phyloP scores from a whole-genome alignment of 2,113 vertebrate species.

The Plecotus auritus region DNA sequence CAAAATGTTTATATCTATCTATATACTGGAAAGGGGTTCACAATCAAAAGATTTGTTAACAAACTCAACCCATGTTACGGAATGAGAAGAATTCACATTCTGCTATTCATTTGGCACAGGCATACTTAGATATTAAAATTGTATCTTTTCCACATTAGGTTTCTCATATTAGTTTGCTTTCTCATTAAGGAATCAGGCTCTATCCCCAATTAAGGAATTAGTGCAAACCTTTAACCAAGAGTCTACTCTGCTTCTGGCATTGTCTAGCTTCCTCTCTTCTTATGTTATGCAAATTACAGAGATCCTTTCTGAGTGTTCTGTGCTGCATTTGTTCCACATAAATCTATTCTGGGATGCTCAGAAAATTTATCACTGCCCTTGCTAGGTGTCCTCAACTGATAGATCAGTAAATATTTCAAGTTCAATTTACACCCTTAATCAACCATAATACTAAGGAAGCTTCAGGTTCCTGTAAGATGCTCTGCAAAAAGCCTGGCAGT shows the following conservation, averaged over 20 bases:
- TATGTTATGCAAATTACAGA: neutral
- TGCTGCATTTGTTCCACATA: neutral
- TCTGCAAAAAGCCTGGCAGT: neutral
- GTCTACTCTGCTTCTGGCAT: neutral
- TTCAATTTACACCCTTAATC: neutral
- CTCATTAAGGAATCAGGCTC: neutral
- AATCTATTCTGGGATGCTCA: neutral
- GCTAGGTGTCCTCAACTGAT: neutral
- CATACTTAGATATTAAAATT: neutral
- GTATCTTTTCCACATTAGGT: neutral
- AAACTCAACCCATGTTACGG: neutral
- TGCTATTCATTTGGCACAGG: neutral
- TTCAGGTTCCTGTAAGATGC: neutral
- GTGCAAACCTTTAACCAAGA: neutral
- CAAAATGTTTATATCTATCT: neutral
- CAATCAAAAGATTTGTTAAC: neutral
- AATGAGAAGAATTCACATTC: neutral
- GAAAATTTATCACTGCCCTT: neutral
- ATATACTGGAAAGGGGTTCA: neutral
- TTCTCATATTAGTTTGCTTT: neutral
- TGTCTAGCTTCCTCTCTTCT: neutral
- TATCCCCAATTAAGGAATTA: neutral
- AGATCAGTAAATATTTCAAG: neutral
- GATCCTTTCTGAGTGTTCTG: neutral
- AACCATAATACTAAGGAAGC: neutral